These are phyloP conservation scores for Tenthredo mesomela DNA, from an alignment of 2,888 invertebrate species.

Conservation along the genomic window DNA sequence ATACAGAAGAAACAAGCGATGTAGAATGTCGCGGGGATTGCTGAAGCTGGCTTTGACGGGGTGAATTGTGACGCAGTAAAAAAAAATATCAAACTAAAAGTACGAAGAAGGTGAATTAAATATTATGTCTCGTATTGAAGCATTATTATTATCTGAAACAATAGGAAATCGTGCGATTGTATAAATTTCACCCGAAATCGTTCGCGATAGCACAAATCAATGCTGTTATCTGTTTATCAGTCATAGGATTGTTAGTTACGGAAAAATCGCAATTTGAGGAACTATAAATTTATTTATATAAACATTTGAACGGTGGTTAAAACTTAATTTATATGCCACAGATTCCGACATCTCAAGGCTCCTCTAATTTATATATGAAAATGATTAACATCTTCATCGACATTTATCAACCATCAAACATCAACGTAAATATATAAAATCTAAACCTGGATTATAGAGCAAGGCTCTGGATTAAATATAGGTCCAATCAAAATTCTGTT, in stretches of 20 bases:
- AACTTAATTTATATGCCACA: background rate
- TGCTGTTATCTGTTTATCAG: constrained; percentile 49
- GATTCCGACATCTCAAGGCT: background rate
- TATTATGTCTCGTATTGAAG: background rate
- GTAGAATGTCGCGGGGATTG: background rate
- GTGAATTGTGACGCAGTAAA: background rate
- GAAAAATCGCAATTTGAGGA: background rate
- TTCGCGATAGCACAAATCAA: constrained; percentile 41
- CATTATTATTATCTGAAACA: too few relatives aligned
- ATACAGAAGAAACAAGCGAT: background rate
- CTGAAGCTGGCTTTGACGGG: background rate
- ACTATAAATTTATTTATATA: background rate
- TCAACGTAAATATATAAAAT: background rate
- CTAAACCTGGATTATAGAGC: background rate
- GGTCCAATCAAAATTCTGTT: background rate
- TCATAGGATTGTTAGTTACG: background rate
- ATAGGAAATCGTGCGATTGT: background rate
- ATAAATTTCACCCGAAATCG: constrained; percentile 16
- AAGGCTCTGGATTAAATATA: background rate
- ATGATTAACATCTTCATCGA: background rate
- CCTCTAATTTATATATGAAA: background rate
- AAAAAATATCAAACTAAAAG: background rate
- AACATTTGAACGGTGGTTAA: background rate
- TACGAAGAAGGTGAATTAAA: background rate
- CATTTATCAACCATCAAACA: background rate